Conservation (phyloP, 2,113 vertebrate genomes). For the Mustelus asterias region DNA sequence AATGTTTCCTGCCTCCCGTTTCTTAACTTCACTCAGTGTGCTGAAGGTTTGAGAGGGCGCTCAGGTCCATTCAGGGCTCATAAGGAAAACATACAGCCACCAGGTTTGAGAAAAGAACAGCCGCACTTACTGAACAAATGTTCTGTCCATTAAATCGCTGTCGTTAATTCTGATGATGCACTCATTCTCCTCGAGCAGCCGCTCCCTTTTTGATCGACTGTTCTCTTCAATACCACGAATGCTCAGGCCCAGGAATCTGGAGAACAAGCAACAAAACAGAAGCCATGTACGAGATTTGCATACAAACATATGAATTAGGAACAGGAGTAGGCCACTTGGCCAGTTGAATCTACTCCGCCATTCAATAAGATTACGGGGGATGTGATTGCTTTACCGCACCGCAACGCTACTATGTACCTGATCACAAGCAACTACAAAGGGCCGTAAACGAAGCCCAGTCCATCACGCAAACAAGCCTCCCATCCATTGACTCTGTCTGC, state of each 20-base stretch:
- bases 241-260: constrained; percentile 78
- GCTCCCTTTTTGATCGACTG: constrained; percentile 79
- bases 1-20: neutral
- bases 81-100: neutral
- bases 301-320: no score
- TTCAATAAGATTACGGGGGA: no score
- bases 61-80: neutral
- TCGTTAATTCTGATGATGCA: constrained; percentile 90
- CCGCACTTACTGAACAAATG: constrained; percentile 82
- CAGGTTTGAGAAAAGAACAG: neutral
- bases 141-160: constrained; percentile 79
- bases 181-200: constrained; percentile 81
- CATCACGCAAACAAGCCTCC: no score
- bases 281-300: neutral
- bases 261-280: neutral
- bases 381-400: no score
- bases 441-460: no score
- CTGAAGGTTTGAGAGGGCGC: neutral
- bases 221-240: constrained; percentile 86
- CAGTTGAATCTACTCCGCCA: no score
- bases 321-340: no score
- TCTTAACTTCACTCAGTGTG: neutral
- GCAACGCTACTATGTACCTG: no score
- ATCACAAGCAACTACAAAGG: no score
- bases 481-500: no score